Conservation (phyloP, 2,113 vertebrate genomes). For the Paralichthys olivaceus region DNA sequence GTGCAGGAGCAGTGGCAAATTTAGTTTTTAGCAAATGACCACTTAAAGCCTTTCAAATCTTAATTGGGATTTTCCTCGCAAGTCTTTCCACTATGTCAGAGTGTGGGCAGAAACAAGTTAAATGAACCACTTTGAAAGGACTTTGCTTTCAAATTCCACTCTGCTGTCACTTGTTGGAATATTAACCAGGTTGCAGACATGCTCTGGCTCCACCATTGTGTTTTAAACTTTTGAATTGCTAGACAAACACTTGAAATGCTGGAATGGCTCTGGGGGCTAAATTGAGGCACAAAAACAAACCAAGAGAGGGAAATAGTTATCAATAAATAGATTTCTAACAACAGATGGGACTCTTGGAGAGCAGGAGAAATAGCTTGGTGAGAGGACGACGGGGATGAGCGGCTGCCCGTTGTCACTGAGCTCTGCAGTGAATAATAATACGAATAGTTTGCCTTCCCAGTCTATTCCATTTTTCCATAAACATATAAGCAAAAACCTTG, state of each 20-base stretch:
- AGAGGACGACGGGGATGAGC: conserved; percentile 10
- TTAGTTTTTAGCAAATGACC: conserved; percentile 41
- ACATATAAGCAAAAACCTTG: conserved; percentile 1
- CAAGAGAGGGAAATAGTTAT: conserved; percentile 59
- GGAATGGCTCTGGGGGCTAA: conserved; percentile 37
- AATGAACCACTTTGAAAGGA: conserved; percentile 50
- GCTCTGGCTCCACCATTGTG: neutral
- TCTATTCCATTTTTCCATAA: conserved; percentile 35
- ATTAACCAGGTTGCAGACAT: conserved; percentile 25
- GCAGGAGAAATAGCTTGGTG: conserved; percentile 29
- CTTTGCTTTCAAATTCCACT: conserved; percentile 40
- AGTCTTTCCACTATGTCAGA: conserved; percentile 21
- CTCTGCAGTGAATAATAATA: neutral
- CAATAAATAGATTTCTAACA: conserved; percentile 68
- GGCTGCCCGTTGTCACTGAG: conserved; percentile 26
- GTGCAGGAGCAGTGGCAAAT: neutral
- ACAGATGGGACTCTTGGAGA: conserved; percentile 64
- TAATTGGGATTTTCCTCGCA: conserved; percentile 35
- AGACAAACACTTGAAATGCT: conserved; percentile 54
- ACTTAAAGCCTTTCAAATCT: conserved; percentile 8
- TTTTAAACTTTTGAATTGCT: conserved; percentile 19
- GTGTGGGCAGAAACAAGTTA: conserved; percentile 12
- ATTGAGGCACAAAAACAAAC: conserved; percentile 60
- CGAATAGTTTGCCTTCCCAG: conserved; percentile 2
- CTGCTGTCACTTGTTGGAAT: conserved; percentile 40